A percentile compares a stretch with the other conserved stretches of the same genome.
Evolutionary conservation across 2,113 vertebrate genomes (phyloP).

Genomic region (Hemicordylus capensis): DNA sequence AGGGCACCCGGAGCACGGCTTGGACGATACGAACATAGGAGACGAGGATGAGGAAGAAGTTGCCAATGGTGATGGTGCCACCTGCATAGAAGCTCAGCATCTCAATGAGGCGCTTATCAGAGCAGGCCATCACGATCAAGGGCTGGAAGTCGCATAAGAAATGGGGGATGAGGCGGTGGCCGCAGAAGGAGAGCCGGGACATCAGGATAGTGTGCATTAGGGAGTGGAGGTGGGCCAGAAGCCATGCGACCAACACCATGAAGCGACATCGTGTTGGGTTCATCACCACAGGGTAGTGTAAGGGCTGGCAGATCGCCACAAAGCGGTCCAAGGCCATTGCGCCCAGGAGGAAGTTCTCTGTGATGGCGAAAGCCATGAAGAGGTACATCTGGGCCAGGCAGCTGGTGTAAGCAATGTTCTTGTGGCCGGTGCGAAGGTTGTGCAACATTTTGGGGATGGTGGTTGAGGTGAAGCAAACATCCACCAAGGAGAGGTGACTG

Average conservation of each 20-base stretch:
- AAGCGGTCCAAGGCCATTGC: slow-evolving; percentile 56
- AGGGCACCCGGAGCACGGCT: slow-evolving; percentile 51
- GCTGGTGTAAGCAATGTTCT: slow-evolving; percentile 26
- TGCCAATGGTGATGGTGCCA: slow-evolving; percentile 35
- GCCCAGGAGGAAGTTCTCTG: slow-evolving; percentile 61
- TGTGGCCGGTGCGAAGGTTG: not conserved
- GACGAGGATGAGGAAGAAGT: slow-evolving; percentile 55
- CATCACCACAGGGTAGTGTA: slow-evolving; percentile 51
- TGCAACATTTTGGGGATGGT: slow-evolving; percentile 17
- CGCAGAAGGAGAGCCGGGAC: slow-evolving; percentile 56
- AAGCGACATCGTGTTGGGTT: not conserved
- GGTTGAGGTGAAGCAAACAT: slow-evolving; percentile 15
- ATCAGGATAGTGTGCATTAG: slow-evolving; percentile 45
- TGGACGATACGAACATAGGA: slow-evolving; percentile 44
- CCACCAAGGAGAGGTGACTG: slow-evolving; percentile 12
- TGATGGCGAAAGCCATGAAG: slow-evolving; percentile 46
- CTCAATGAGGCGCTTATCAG: slow-evolving; percentile 48
- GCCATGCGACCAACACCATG: slow-evolving; percentile 44
- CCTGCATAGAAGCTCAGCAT: slow-evolving; percentile 42
- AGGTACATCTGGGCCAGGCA: slow-evolving; percentile 62
- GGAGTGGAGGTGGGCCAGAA: slow-evolving; percentile 48
- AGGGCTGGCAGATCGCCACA: slow-evolving; percentile 57
- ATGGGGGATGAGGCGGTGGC: slow-evolving; percentile 40
- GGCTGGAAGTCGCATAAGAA: slow-evolving; percentile 59
- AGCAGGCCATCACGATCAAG: slow-evolving; percentile 57